These are phyloP conservation scores for Zaprionus vittiger DNA, from an alignment of 1,140 invertebrate species.

Conservation along the genomic window DNA sequence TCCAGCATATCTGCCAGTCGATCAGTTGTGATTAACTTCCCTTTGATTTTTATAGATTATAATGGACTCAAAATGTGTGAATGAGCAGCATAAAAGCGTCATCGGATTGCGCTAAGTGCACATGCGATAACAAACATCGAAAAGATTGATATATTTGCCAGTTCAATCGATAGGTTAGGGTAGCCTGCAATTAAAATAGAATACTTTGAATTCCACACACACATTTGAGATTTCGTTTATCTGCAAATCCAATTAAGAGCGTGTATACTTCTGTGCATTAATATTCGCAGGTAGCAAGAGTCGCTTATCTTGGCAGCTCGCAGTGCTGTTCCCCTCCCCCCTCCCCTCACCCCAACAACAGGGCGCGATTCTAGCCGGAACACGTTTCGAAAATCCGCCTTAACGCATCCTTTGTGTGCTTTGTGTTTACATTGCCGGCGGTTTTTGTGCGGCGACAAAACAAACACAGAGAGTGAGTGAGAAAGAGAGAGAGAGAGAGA, in stretches of 20 bases:
- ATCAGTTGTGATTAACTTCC: background rate
- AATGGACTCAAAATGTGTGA: background rate
- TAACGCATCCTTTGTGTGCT: slow-evolving; percentile 45
- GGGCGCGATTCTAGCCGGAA: background rate
- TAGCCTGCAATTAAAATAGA: background rate
- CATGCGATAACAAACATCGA: background rate
- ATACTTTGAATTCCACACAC: background rate
- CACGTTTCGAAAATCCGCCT: slow-evolving; percentile 16
- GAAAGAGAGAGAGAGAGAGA: background rate
- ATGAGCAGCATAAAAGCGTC: background rate
- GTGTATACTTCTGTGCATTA: slow-evolving; percentile 9
- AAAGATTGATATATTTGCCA: background rate
- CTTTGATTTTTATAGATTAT: background rate
- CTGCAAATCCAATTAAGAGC: slow-evolving; percentile 29
- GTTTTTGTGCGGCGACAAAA: slow-evolving; percentile 30
- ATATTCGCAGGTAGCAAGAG: background rate
- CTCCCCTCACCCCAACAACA: fast-evolving
- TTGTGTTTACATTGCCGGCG: slow-evolving; percentile 39
- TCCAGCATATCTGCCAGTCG: background rate
- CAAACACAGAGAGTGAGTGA: slow-evolving; percentile 29
- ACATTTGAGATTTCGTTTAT: background rate
- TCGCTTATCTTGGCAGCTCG: background rate
- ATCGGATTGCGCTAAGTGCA: background rate
- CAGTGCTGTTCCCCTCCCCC: background rate
- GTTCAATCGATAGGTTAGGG: slow-evolving; percentile 13